phyloP scores from a whole-genome alignment of 2,797 vertebrate species.

The Atherinosoma microstoma region DNA sequence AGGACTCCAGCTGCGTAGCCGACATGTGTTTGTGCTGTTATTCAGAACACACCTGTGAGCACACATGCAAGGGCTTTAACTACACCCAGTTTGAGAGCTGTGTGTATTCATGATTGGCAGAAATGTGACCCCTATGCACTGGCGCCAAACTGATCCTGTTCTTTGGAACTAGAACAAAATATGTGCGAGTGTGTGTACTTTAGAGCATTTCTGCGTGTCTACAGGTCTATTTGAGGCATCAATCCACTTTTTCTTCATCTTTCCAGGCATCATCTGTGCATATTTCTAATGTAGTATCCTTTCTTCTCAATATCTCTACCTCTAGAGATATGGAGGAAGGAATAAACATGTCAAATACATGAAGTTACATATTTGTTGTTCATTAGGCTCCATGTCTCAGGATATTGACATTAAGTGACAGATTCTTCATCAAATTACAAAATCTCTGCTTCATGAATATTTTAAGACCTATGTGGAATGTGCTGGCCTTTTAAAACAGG shows the following conservation, averaged over 20 bases:
- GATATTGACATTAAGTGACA: too few relatives aligned
- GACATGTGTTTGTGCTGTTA: constrained; percentile 13
- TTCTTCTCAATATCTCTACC: neutral
- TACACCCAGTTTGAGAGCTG: constrained; percentile 5
- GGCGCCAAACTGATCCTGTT: constrained; percentile 5
- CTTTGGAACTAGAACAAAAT: constrained; percentile 33
- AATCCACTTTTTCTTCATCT: constrained; percentile 6
- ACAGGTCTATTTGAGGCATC: constrained; percentile 19
- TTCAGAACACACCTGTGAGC: constrained; percentile 13
- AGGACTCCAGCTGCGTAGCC: constrained; percentile 30
- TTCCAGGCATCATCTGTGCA: constrained; percentile 22
- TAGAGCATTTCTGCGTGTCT: neutral
- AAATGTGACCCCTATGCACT: constrained; percentile 10
- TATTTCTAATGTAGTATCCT: constrained; percentile 11
- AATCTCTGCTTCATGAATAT: too few relatives aligned
- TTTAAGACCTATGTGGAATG: too few relatives aligned
- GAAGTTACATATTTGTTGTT: too few relatives aligned
- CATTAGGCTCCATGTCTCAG: too few relatives aligned
- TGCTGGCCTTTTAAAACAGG: too few relatives aligned
- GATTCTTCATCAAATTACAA: too few relatives aligned
- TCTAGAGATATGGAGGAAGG: neutral
- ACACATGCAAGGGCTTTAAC: neutral
- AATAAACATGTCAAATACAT: neutral
- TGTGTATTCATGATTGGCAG: constrained; percentile 7
- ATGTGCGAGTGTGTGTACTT: neutral